Conservation (phyloP, 1,140 invertebrate genomes). For the Papilio polytes region DNA sequence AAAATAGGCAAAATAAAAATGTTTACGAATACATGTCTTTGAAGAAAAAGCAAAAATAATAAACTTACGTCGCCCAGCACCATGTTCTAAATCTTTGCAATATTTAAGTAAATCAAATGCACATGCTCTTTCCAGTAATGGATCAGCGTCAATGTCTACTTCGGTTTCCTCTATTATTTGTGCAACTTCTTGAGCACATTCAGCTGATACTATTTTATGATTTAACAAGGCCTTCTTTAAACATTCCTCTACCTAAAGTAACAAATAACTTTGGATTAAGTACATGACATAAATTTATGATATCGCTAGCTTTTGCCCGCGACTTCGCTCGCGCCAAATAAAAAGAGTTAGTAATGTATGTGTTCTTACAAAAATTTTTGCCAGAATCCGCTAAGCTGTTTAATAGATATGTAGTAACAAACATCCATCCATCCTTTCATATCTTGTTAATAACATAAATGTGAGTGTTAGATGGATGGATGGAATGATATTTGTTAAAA, state of each 20-base stretch:
- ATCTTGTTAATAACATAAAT: no score
- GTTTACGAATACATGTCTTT: no score
- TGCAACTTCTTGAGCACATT: constrained; percentile 92
- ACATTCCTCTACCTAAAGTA: constrained; percentile 91
- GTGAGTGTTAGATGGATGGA: neutral
- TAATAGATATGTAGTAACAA: no score
- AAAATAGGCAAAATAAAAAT: no score
- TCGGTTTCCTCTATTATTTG: constrained; percentile 91
- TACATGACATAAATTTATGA: neutral
- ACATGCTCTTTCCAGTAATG: constrained; percentile 90
- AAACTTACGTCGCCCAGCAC: constrained; percentile 91
- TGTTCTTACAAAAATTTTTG: no score
- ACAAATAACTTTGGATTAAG: neutral
- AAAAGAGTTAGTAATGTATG: no score
- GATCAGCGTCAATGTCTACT: constrained; percentile 94
- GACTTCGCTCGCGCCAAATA: no score
- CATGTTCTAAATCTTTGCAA: constrained; percentile 92
- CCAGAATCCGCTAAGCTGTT: no score
- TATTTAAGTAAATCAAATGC: constrained; percentile 92
- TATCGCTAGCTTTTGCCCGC: no score
- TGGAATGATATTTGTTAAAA: neutral
- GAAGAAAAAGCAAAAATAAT: neutral
- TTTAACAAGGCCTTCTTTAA: constrained; percentile 91
- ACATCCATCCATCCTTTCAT: no score
- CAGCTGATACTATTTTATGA: constrained; percentile 88